Evolutionary conservation across 2,113 vertebrate species (phyloP).

Genomic region (Lepisosteus osseus): DNA sequence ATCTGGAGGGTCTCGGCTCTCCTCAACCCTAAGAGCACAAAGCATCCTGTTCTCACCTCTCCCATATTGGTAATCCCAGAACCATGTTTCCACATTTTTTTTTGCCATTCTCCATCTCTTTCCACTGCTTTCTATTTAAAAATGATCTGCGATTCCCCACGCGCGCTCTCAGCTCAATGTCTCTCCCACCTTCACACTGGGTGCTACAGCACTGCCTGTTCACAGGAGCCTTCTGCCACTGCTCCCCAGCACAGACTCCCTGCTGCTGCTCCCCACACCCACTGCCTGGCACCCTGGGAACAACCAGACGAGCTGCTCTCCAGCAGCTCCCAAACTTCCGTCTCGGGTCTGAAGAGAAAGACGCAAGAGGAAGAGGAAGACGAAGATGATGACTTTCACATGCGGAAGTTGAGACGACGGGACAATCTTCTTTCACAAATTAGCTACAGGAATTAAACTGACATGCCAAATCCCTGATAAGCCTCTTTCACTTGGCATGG

Average conservation of each 20-base stretch:
- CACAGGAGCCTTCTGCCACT: constrained; percentile 1
- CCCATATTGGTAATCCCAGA: too few species aligned
- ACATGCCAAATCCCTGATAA: not conserved
- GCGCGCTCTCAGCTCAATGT: too few species aligned
- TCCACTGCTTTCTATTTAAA: too few species aligned
- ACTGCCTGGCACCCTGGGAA: not conserved
- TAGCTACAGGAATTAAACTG: not conserved
- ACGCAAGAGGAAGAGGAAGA: not conserved
- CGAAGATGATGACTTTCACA: not conserved
- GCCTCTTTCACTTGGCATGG: not conserved
- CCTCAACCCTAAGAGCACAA: too few species aligned
- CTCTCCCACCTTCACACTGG: too few species aligned
- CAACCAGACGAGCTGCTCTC: too few species aligned
- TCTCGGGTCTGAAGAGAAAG: not conserved
- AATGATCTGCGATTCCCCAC: too few species aligned
- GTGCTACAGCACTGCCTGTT: not conserved
- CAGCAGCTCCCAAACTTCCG: not conserved
- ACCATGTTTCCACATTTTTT: too few species aligned
- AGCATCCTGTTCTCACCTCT: too few species aligned
- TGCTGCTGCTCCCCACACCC: not conserved
- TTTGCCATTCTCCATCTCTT: too few species aligned
- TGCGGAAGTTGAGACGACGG: too few species aligned
- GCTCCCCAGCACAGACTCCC: not conserved
- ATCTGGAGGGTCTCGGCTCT: too few species aligned
- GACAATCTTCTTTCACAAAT: not conserved